Evolutionary conservation across 1,140 invertebrate genomes (phyloP).

Genomic region (Drosophila nikananu): DNA sequence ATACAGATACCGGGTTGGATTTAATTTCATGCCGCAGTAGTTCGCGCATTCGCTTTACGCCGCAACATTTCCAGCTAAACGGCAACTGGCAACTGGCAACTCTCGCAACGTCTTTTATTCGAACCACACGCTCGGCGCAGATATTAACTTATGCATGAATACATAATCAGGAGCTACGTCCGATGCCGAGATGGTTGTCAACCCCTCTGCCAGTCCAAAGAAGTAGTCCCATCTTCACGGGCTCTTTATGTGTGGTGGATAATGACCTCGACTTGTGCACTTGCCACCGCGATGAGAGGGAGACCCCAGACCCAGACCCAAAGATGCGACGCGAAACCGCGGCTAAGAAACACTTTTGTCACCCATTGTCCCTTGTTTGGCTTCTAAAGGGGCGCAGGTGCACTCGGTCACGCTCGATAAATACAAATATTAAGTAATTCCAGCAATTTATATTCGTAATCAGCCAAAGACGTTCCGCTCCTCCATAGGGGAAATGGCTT

Average conservation of each 20-base stretch:
- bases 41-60: constrained; percentile 78
- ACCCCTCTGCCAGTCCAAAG: constrained; percentile 44
- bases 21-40: constrained; percentile 85
- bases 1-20: constrained; percentile 71
- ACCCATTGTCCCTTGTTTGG: constrained; percentile 46
- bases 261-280: constrained; percentile 57
- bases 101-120: constrained; percentile 56
- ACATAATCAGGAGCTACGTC: constrained; percentile 70
- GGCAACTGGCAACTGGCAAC: constrained; percentile 27
- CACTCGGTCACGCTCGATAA: constrained; percentile 72
- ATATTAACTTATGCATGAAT: constrained; percentile 79
- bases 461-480: constrained; percentile 8
- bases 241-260: constrained; percentile 48
- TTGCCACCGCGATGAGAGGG: constrained; percentile 26
- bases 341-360: constrained; percentile 47
- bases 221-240: constrained; percentile 13
- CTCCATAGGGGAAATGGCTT: constrained; percentile 4
- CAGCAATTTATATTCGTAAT: constrained; percentile 43
- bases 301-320: background rate
- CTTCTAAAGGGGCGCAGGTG: constrained; percentile 47
- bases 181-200: constrained; percentile 64
- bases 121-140: constrained; percentile 58
- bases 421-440: constrained; percentile 73
- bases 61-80: constrained; percentile 81
- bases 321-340: background rate